Conservation (phyloP, 2,888 invertebrate species). For the Drosophila borealis region DNA sequence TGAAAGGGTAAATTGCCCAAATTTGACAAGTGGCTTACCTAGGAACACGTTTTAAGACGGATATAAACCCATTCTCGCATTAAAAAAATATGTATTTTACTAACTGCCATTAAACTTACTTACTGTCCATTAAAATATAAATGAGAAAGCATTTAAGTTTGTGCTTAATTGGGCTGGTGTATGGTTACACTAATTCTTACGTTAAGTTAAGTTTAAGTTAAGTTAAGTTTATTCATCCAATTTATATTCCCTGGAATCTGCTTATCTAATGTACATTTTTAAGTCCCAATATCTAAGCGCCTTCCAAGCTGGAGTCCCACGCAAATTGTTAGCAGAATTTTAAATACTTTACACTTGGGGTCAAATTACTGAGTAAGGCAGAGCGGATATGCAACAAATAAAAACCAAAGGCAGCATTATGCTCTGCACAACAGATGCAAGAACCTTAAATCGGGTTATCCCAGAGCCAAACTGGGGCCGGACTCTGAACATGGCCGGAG, state of each 20-base stretch:
- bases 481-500: conserved; percentile 18
- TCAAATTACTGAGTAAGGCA: conserved; percentile 65
- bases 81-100: too few relatives aligned
- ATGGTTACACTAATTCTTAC: not conserved
- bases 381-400: conserved; percentile 73
- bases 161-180: not conserved
- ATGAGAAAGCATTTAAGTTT: not conserved
- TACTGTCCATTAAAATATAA: not conserved
- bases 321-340: conserved; percentile 45
- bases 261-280: too few relatives aligned
- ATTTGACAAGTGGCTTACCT: too few relatives aligned
- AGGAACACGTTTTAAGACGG: too few relatives aligned
- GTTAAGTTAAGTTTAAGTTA: too few relatives aligned
- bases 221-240: not conserved
- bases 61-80: too few relatives aligned
- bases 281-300: not conserved
- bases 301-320: not conserved
- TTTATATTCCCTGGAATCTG: not conserved
- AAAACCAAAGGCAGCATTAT: conserved; percentile 63
- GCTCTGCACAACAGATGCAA: conserved; percentile 36
- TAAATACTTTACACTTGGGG: conserved; percentile 45
- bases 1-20: too few relatives aligned
- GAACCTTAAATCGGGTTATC: conserved; percentile 75
- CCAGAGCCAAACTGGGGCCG: conserved; percentile 28
- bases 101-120: too few relatives aligned